Conservation (phyloP, 2,888 invertebrate species). For the Sinodicranocentrus sp. region DNA sequence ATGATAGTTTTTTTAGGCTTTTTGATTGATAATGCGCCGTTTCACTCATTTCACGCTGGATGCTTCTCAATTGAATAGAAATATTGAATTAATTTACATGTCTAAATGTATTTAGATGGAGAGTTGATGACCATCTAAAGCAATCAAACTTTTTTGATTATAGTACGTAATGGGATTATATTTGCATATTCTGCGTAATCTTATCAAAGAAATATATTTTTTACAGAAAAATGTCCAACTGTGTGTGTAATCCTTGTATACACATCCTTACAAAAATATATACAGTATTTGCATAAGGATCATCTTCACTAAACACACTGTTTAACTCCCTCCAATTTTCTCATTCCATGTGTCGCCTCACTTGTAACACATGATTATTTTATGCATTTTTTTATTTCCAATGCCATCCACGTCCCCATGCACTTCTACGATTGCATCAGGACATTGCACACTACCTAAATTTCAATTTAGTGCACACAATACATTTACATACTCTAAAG, state of each 20-base stretch:
- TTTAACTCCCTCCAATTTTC: too few relatives aligned
- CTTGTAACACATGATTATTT: conserved; percentile 15
- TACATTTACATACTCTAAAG: background rate
- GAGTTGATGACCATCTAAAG: background rate
- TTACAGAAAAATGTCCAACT: background rate
- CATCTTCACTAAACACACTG: background rate
- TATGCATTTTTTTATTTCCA: background rate
- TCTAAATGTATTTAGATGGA: conserved; percentile 21
- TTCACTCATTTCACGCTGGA: conserved; percentile 3
- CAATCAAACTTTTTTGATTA: conserved; percentile 15
- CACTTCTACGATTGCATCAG: background rate
- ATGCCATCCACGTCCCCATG: background rate
- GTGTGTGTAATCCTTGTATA: background rate
- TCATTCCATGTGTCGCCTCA: background rate
- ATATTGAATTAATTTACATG: conserved; percentile 34
- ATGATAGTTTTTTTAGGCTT: conserved; percentile 3
- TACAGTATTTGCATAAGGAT: background rate
- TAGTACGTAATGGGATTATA: conserved; percentile 12
- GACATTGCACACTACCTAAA: background rate
- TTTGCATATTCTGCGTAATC: conserved; percentile 16
- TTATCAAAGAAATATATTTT: background rate
- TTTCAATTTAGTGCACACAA: background rate
- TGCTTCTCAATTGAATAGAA: background rate
- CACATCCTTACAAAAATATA: background rate
- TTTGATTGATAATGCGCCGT: background rate